Evolutionary conservation across 2,888 invertebrate genomes (phyloP).

Genomic region (Pseudococcus longispinus): DNA sequence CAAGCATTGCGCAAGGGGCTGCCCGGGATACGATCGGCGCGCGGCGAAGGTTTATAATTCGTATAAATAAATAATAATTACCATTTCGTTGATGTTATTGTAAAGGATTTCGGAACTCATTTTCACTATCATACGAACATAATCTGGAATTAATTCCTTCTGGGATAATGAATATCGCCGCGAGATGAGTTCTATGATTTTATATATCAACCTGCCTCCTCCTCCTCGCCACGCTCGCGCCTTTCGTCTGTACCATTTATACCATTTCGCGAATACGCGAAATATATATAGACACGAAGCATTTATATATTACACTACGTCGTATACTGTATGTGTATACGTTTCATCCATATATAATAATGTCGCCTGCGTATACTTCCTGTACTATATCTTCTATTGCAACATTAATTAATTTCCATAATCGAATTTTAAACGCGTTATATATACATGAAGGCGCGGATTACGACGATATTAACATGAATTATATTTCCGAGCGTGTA

Average conservation of each 20-base stretch:
- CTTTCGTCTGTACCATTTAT: constrained; percentile 15
- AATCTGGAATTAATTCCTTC: constrained; percentile 55
- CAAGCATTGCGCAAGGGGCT: not conserved
- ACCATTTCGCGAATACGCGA: not conserved
- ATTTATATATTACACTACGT: constrained; percentile 5
- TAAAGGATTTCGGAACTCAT: constrained; percentile 54
- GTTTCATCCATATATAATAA: constrained; percentile 49
- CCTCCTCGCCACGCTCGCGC: not conserved
- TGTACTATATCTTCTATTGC: constrained; percentile 15
- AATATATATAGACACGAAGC: not conserved
- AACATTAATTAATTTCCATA: constrained; percentile 52
- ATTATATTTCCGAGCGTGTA: not conserved
- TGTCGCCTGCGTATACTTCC: constrained; percentile 21
- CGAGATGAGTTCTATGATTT: constrained; percentile 28
- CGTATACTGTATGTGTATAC: not conserved
- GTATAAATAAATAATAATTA: constrained; percentile 52
- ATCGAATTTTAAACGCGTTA: constrained; percentile 53
- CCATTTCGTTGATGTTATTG: constrained; percentile 50
- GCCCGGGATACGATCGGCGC: not conserved
- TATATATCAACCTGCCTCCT: not conserved
- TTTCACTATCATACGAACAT: constrained; percentile 54
- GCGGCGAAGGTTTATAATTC: constrained; percentile 8
- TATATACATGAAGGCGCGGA: constrained; percentile 10
- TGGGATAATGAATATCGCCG: constrained; percentile 46
- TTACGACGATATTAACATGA: constrained; percentile 34